Evolutionary conservation across 2,797 vertebrate genomes (phyloP), one percentile per base, ranked within the genome.

Genomic region (Sciurus vulgaris): DNA sequence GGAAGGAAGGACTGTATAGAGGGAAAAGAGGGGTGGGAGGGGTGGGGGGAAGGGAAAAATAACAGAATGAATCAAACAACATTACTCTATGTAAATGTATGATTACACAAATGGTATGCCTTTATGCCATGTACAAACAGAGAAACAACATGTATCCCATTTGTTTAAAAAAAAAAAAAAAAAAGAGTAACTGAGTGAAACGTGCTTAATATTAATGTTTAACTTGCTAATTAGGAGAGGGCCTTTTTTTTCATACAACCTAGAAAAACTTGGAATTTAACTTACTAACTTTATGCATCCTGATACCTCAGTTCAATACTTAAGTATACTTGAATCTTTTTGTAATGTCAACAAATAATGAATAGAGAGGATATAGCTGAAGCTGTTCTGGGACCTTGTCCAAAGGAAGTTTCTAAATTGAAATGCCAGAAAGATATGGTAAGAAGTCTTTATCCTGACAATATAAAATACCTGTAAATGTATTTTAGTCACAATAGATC

Each of bases 351-450:
- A 51, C 69, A 96, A 59, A 17, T 86, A 72, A 69, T 67, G 44
- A 94, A 86, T 33, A 91, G 51, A 73, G 22, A 78, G 51, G 33
- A 73, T 86, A 85, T 81, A 90, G 33, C 77, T 81, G 78, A 83
- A 93, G 59, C 49, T 86, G 15, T 20, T 54, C 7, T 88, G 70
- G 47, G 49, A 38, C 18, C 44, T 47, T 22, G 67, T 95, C 44
- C 72, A 92, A 93, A 96, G 41, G 79, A 49, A 76, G 24, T 96
- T 95, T 90, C 72, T 95, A 70, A 95, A 82, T n/a, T 94, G 49
- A 93, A 91, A 93, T n/a, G 69, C 54, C 76, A 70, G n/a, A 38
- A 87, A 84, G 51, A 76, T 44, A 95, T 92, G 56, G n/a, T 95
- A 89, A 94, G 86, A 65, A 84, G 49, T 92, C 89, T 96, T 96